Evolutionary conservation across 1,140 invertebrate species (phyloP), one percentile per base, ranked within the genome.

Genomic region (Pseudobourletiella spinata): DNA sequence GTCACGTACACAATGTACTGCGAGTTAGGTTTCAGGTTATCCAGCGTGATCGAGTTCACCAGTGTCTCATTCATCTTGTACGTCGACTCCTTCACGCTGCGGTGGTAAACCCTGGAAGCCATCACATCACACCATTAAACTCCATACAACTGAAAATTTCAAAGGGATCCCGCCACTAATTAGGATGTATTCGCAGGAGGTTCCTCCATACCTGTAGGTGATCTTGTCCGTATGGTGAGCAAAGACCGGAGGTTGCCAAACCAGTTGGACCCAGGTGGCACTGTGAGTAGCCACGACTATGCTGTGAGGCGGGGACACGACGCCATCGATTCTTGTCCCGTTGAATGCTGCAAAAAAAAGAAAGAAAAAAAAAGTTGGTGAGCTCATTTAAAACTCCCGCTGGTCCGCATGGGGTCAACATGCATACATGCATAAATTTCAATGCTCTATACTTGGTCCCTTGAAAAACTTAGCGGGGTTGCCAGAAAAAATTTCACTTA

Each of bases 241-340:
- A 74, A 86, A 85, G 72, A 86, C 82, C 0, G 88, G 87, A 16
- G 87, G 86, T 71, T 88, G 85, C 88, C 88, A 89, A 28, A 80
- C 79, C 30, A 89, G 79, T 6, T 85, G 85, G 55, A 89, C 81
- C 79, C 83, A 88, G 11, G 84, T 86, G 25, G 86, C 86, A 52
- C 85, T 86, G 66, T 85, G 86, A 55, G 79, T 81, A 1, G 83
- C 82, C n/a, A 90, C 82, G 2, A 85, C 80, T 20, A 90, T 73
- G 1, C 84, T 84, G 72, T 89, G 86, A 0, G 87, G 88, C 0
- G 86, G 83, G 1, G 87, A 88, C 2, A 87, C 82, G 1, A 86
- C 83, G 4, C 80, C 86, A 28, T 79, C 73, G 26, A 81, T 73
- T 24, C 70, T 72, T 22, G 73, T 74, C n/a, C 71, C 73, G 39